These are phyloP conservation scores for Drosophila quadrilineata DNA, from an alignment of 1,140 invertebrate species.

Conservation along the genomic window DNA sequence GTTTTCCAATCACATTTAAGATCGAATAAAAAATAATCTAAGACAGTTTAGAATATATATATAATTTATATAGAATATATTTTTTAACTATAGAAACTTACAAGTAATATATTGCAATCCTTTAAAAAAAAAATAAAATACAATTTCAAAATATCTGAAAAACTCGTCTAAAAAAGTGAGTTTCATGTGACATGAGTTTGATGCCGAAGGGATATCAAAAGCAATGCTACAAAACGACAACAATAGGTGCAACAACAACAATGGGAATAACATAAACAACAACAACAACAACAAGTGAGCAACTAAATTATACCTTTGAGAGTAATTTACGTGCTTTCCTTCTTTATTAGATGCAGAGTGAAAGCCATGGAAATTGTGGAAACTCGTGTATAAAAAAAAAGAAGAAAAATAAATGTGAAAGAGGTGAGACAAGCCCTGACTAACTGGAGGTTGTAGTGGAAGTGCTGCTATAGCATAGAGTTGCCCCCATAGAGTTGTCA, in stretches of 20 bases:
- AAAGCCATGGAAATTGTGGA: slow-evolving; percentile 1
- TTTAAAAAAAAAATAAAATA: slow-evolving; percentile 2
- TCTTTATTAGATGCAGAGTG: slow-evolving; percentile 61
- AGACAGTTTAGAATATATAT: no score
- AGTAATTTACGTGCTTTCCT: slow-evolving; percentile 75
- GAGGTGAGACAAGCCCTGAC: slow-evolving; percentile 27
- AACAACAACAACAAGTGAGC: slow-evolving; percentile 41
- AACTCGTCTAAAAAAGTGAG: not conserved
- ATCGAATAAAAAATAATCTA: no score
- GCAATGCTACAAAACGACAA: slow-evolving; percentile 1
- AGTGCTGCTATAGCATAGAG: no score
- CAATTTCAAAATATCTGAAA: not conserved
- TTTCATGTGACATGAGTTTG: slow-evolving; percentile 42
- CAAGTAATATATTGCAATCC: no score
- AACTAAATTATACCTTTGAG: slow-evolving; percentile 74
- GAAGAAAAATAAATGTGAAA: slow-evolving; percentile 18
- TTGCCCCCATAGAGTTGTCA: slow-evolving; percentile 45
- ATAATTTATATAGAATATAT: no score
- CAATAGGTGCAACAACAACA: not conserved
- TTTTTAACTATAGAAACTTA: no score
- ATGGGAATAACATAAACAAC: slow-evolving; percentile 9
- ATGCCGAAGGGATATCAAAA: slow-evolving; percentile 50
- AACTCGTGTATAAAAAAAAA: slow-evolving; percentile 19
- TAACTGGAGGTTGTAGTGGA: no score
- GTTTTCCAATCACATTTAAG: no score